These are phyloP conservation scores for Phaethornis superciliosus DNA, from an alignment of 2,113 vertebrate species.

Conservation along the genomic window DNA sequence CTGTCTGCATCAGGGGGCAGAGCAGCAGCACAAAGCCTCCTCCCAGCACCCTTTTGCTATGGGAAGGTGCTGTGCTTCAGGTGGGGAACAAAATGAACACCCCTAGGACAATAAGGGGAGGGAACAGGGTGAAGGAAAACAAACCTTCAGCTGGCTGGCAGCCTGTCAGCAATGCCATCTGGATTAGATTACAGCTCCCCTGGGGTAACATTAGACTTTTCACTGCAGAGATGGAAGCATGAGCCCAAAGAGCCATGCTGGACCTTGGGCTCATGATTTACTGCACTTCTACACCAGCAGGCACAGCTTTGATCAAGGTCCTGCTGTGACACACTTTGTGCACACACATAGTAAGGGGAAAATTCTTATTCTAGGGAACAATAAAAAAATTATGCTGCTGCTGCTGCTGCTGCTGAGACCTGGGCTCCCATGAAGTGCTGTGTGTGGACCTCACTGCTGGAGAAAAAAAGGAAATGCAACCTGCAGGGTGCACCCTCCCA, in stretches of 20 bases:
- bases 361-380: not conserved
- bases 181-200: conserved; percentile 36
- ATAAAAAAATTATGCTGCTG: not conserved
- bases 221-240: not conserved
- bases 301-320: not conserved
- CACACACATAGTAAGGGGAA: not conserved
- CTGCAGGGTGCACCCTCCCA: not conserved
- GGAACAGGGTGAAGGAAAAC: not conserved
- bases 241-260: not conserved
- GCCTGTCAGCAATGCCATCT: not conserved
- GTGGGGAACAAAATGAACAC: not conserved
- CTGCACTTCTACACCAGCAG: not conserved
- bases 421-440: not conserved
- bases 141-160: conserved; percentile 27
- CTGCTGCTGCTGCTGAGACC: not conserved
- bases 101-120: not conserved
- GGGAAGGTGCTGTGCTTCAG: not conserved
- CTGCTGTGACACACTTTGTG: not conserved
- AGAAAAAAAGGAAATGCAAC: not conserved
- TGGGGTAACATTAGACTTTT: conserved; percentile 26
- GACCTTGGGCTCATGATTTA: conserved; percentile 21
- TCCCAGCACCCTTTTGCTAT: not conserved
- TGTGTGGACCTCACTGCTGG: not conserved
- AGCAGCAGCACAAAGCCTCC: not conserved
- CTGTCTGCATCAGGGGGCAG: not conserved